These are phyloP conservation scores for Sarcophilus harrisii DNA, from an alignment of 2,797 vertebrate species.

Conservation along the genomic window DNA sequence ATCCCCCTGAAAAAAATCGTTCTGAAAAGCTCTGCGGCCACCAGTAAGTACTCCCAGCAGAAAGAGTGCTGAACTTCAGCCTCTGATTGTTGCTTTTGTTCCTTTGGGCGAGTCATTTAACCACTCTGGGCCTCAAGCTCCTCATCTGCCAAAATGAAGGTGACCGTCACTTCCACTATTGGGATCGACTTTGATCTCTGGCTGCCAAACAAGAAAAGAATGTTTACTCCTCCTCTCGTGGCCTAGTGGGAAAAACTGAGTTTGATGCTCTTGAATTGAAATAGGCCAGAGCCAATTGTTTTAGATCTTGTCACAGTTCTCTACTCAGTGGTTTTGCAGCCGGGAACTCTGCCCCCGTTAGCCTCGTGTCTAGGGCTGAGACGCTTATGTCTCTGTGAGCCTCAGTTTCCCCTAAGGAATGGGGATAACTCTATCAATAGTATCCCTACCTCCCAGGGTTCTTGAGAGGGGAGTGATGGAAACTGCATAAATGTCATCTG, in stretches of 20 bases:
- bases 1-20: not conserved
- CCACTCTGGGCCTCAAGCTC: constrained; percentile 57
- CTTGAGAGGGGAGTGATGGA: not conserved
- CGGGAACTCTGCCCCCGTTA: not conserved
- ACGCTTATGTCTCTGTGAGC: not conserved
- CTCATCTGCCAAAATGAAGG: constrained; percentile 23
- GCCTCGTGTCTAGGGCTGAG: not conserved
- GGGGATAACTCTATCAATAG: not conserved
- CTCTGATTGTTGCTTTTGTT: not conserved
- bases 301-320: not conserved
- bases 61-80: not conserved
- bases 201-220: constrained; percentile 80
- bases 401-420: not conserved
- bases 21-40: not conserved
- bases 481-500: not conserved
- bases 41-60: not conserved
- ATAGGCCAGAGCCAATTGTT: constrained; percentile 58
- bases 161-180: not conserved
- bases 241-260: constrained; percentile 75
- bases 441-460: not conserved
- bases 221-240: constrained; percentile 79
- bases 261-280: constrained; percentile 76
- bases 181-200: constrained; percentile 66
- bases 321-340: not conserved
- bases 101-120: not conserved